Conservation (phyloP, 2,113 vertebrate species). For the Tetraodon nigroviridis region DNA sequence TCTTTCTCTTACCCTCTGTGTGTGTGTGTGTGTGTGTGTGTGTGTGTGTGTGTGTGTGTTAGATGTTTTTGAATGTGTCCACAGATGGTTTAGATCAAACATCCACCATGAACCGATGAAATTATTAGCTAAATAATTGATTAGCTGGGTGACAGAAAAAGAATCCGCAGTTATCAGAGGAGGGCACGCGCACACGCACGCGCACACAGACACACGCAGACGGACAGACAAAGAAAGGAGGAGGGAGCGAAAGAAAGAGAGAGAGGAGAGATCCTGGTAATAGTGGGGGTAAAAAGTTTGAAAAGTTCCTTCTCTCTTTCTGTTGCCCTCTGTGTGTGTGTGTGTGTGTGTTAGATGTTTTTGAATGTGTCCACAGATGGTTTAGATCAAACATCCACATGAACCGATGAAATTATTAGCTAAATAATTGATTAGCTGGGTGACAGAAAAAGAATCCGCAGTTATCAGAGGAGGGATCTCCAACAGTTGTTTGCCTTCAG, state of each 20-base stretch:
- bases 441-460: background rate
- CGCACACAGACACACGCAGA: too few relatives aligned
- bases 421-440: background rate
- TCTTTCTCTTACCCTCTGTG: too few relatives aligned
- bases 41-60: background rate
- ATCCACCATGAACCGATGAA: slow-evolving; percentile 1
- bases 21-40: too few relatives aligned
- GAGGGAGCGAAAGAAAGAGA: too few relatives aligned
- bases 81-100: slow-evolving; percentile 12
- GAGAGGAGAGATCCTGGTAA: too few relatives aligned
- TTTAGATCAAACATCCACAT: slow-evolving; percentile 5
- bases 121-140: slow-evolving; percentile 1
- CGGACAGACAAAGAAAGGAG: too few relatives aligned
- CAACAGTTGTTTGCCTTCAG: background rate
- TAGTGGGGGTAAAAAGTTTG: too few relatives aligned
- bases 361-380: background rate
- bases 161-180: background rate
- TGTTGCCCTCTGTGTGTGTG: slow-evolving; percentile 14
- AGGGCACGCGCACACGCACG: too few relatives aligned
- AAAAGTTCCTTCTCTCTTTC: too few relatives aligned
- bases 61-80: background rate
- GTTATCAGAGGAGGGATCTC: background rate
- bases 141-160: background rate
- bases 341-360: slow-evolving; percentile 3
- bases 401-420: background rate